These are phyloP conservation scores for Aulostomus chinensis DNA, from an alignment of 2,797 vertebrate genomes.

Conservation along the genomic window DNA sequence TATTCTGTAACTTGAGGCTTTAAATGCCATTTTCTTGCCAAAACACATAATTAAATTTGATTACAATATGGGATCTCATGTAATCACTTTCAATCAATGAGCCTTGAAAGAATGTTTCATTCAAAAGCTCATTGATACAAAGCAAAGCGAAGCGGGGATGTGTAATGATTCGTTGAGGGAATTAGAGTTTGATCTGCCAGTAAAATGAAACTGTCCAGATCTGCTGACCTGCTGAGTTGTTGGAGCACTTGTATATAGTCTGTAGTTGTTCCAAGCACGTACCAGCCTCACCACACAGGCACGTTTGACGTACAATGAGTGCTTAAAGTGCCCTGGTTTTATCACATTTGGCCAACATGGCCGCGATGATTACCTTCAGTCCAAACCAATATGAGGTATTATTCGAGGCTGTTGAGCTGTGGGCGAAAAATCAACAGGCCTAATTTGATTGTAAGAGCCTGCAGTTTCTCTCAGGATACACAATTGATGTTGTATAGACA, in stretches of 20 bases:
- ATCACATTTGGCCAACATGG: slow-evolving; percentile 33
- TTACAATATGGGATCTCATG: slow-evolving; percentile 29
- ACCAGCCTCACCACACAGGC: slow-evolving; percentile 45
- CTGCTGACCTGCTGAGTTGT: slow-evolving; percentile 41
- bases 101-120: slow-evolving; percentile 32
- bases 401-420: slow-evolving; percentile 69
- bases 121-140: slow-evolving; percentile 25
- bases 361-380: slow-evolving; percentile 47
- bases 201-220: slow-evolving; percentile 56
- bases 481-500: no score
- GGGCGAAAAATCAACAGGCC: no score
- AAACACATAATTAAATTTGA: slow-evolving; percentile 30
- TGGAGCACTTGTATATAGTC: slow-evolving; percentile 56
- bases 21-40: slow-evolving; percentile 24
- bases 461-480: no score
- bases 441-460: no score
- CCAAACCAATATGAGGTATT: slow-evolving; percentile 76
- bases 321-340: slow-evolving; percentile 29
- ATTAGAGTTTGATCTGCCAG: slow-evolving; percentile 34
- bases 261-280: slow-evolving; percentile 57
- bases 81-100: slow-evolving; percentile 28
- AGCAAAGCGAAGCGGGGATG: slow-evolving; percentile 11
- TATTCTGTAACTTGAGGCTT: slow-evolving; percentile 13
- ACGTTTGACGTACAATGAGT: slow-evolving; percentile 42
- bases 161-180: slow-evolving; percentile 28